Evolutionary conservation across 2,113 vertebrate genomes (phyloP).

Genomic region (Catharus bicknelli): DNA sequence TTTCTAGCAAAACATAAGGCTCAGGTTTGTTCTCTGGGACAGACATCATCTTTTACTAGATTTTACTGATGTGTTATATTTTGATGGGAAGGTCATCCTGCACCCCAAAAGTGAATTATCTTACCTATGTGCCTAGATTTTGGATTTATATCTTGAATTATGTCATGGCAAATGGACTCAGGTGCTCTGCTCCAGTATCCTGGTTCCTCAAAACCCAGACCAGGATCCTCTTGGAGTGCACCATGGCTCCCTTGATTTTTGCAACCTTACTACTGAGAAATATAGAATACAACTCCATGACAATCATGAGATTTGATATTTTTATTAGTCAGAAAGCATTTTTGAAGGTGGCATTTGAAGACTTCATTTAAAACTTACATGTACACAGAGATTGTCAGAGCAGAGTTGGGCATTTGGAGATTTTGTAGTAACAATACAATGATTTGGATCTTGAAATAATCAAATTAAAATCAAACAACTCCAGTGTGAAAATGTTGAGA

Average conservation of each 20-base stretch:
- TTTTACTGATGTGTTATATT: background rate
- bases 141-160: background rate
- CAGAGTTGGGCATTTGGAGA: background rate
- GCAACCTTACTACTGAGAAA: background rate
- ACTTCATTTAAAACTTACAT: background rate
- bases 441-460: background rate
- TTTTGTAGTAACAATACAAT: background rate
- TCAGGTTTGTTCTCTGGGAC: background rate
- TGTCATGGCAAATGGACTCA: background rate
- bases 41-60: background rate
- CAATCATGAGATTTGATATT: background rate
- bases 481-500: background rate
- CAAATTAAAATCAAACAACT: background rate
- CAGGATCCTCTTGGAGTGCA: background rate
- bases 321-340: background rate
- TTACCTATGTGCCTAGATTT: background rate
- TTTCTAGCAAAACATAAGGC: background rate
- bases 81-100: background rate
- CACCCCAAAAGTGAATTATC: background rate
- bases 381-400: background rate
- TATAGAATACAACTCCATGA: background rate
- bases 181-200: background rate
- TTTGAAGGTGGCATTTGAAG: background rate
- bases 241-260: background rate
- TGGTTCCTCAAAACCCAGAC: background rate